Conservation (phyloP, 2,113 vertebrate species). For the Pristiophorus japonicus region DNA sequence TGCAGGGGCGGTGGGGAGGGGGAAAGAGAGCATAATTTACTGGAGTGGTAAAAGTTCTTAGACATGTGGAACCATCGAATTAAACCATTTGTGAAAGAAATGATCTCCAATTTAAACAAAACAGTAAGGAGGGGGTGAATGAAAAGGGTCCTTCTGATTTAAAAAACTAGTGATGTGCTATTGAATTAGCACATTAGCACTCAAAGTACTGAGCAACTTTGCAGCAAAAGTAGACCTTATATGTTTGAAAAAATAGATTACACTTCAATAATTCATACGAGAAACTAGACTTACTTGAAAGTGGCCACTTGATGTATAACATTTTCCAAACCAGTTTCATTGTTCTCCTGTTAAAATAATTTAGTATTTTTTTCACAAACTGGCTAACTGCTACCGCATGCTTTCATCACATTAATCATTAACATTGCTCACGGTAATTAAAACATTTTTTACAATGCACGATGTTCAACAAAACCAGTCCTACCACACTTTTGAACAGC, state of each 20-base stretch:
- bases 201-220: background rate
- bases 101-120: background rate
- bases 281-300: slow-evolving; percentile 76
- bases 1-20: no score
- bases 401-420: background rate
- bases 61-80: background rate
- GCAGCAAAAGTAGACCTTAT: background rate
- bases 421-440: background rate
- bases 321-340: slow-evolving; percentile 87
- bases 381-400: background rate
- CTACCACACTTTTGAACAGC: background rate
- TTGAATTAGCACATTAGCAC: no score
- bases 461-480: background rate
- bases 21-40: background rate
- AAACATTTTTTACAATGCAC: background rate
- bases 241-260: background rate
- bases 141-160: background rate
- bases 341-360: slow-evolving; percentile 69
- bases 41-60: background rate
- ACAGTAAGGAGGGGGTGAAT: background rate
- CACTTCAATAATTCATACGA: slow-evolving; percentile 39
- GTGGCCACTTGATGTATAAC: slow-evolving; percentile 88
- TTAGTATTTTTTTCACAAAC: background rate
- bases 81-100: background rate
- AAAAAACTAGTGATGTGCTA: background rate